Evolutionary conservation across 2,888 invertebrate species (phyloP).

Genomic region (Germaria angustata): DNA sequence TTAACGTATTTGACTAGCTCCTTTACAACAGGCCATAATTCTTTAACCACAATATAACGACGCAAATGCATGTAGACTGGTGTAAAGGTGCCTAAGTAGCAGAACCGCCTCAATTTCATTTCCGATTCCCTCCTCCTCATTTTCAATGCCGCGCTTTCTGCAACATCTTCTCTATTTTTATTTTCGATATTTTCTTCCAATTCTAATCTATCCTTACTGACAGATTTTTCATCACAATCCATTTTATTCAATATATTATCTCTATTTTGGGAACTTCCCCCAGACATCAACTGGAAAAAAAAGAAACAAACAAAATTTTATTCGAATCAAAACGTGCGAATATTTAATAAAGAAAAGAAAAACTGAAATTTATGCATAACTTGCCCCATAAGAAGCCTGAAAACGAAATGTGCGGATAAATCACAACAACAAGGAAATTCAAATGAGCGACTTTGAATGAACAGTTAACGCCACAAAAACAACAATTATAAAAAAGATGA

Average conservation of each 20-base stretch:
- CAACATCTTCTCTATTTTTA: neutral
- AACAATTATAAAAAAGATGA: neutral
- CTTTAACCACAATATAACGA: constrained; percentile 64
- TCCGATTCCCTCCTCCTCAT: neutral
- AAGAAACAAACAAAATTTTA: neutral
- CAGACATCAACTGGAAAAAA: neutral
- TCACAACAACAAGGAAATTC: neutral
- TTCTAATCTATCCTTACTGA: neutral
- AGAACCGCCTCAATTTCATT: constrained; percentile 72
- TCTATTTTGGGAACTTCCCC: too few relatives aligned
- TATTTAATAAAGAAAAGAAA: too few relatives aligned
- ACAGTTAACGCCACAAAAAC: constrained; percentile 3
- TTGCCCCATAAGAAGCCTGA: too few relatives aligned
- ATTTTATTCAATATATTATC: neutral
- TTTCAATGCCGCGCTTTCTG: neutral
- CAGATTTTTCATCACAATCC: neutral
- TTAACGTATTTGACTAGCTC: constrained; percentile 67
- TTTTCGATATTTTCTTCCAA: neutral
- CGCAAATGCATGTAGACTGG: constrained; percentile 71
- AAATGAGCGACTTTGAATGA: constrained; percentile 10
- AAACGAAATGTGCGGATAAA: too few relatives aligned
- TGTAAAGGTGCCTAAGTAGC: constrained; percentile 72
- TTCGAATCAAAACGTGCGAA: neutral
- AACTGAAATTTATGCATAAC: neutral
- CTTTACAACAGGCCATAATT: constrained; percentile 61